These are phyloP conservation scores for Etheostoma perlongum DNA, from an alignment of 2,797 vertebrate genomes.

Conservation along the genomic window DNA sequence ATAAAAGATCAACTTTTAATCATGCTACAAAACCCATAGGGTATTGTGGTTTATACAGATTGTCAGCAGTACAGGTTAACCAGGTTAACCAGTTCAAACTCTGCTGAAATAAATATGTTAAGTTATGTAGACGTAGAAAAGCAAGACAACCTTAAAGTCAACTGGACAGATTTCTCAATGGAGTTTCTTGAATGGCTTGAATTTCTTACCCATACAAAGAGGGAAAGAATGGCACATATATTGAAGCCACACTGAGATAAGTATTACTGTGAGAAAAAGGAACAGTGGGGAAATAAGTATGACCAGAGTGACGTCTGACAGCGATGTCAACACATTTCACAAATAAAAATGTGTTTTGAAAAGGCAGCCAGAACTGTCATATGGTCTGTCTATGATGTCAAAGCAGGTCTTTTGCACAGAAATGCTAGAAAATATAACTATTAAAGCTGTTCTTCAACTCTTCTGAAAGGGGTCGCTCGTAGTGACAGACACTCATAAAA, in stretches of 20 bases:
- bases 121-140: constrained; percentile 33
- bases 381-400: neutral
- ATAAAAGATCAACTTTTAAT: neutral
- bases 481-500: too few species aligned
- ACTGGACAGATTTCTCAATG: constrained; percentile 51
- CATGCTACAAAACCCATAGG: neutral
- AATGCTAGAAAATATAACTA: neutral
- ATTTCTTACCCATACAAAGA: constrained; percentile 34
- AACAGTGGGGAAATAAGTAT: constrained; percentile 25
- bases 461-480: too few species aligned
- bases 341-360: neutral
- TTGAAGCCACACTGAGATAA: constrained; percentile 45
- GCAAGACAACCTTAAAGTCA: constrained; percentile 16
- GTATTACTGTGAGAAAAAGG: constrained; percentile 55
- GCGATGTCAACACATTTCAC: constrained; percentile 16
- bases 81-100: constrained; percentile 22
- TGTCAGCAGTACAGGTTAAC: neutral
- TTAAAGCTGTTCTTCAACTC: neutral
- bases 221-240: constrained; percentile 26
- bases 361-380: neutral
- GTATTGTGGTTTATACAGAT: neutral
- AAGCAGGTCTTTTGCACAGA: neutral
- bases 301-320: constrained; percentile 18
- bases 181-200: constrained; percentile 34
- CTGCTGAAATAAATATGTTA: constrained; percentile 18